Percentiles rank a stretch among this genome's conserved stretches.
Evolutionary conservation across 2,888 invertebrate genomes (phyloP).

Genomic region (Sphinx pinastri): DNA sequence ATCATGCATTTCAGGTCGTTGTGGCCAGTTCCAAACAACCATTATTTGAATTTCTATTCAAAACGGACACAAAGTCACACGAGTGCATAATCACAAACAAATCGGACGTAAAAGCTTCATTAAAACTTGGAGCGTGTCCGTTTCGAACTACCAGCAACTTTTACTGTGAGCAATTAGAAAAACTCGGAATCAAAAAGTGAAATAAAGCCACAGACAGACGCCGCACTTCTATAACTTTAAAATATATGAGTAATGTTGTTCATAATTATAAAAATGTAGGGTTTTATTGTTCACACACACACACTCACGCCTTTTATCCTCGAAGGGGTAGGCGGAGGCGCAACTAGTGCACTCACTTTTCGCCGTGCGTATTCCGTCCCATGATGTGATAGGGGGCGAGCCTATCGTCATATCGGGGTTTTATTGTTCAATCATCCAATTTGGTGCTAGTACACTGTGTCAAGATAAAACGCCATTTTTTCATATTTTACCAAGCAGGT

Average conservation of each 20-base stretch:
- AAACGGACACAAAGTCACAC: slow-evolving; percentile 1
- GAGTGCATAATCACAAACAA: neutral
- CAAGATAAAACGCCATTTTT: too few species aligned
- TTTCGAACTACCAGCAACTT: slow-evolving; percentile 29
- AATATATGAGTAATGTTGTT: too few species aligned
- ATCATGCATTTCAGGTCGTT: neutral
- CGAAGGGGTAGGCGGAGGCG: too few species aligned
- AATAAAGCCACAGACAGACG: neutral
- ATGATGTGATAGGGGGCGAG: too few species aligned
- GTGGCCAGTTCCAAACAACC: neutral
- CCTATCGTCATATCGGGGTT: too few species aligned
- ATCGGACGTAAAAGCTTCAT: slow-evolving; percentile 38
- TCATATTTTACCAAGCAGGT: too few species aligned
- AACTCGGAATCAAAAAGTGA: slow-evolving; percentile 1
- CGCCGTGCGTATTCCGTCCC: too few species aligned
- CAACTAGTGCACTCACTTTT: too few species aligned
- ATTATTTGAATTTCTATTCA: neutral
- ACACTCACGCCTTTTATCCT: too few species aligned
- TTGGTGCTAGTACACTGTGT: too few species aligned
- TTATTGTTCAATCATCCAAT: neutral
- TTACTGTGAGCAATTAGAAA: slow-evolving; percentile 22
- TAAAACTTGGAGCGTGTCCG: slow-evolving; percentile 43
- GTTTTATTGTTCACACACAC: too few species aligned
- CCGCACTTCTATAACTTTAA: neutral
- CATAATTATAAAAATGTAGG: too few species aligned